phyloP scores from a whole-genome alignment of 2,797 vertebrate genomes.

The Octomys mimax region DNA sequence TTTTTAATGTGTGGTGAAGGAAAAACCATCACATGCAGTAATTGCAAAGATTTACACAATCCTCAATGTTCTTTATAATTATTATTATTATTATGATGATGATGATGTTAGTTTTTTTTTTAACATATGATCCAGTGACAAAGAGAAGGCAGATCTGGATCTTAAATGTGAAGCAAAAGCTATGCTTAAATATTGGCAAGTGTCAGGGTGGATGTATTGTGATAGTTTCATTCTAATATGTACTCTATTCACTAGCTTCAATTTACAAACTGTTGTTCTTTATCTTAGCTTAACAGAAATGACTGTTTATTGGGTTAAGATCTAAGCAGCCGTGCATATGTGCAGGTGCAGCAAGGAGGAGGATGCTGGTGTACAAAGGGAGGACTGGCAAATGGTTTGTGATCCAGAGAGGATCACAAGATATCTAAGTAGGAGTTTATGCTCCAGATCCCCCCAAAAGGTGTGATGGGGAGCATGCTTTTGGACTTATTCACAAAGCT shows the following conservation, averaged over 20 bases:
- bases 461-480: slow-evolving; percentile 34
- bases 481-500: slow-evolving; percentile 62
- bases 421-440: slow-evolving; percentile 33
- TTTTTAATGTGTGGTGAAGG: slow-evolving; percentile 51
- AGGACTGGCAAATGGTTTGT: background rate
- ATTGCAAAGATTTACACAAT: slow-evolving; percentile 38
- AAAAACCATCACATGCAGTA: slow-evolving; percentile 11
- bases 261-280: background rate
- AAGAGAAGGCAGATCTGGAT: background rate
- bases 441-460: background rate
- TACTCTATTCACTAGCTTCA: background rate
- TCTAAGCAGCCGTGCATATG: background rate
- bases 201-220: background rate
- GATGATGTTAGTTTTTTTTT: slow-evolving; percentile 32
- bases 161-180: slow-evolving; percentile 44
- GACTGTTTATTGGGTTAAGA: background rate
- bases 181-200: background rate
- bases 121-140: background rate
- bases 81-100: background rate
- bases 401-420: slow-evolving; percentile 12
- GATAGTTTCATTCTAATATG: background rate
- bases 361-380: background rate
- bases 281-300: background rate
- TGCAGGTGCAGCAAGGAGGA: background rate
- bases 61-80: slow-evolving; percentile 43